Conservation (phyloP, 1,140 invertebrate genomes). For the Drosophila novamexicana region DNA sequence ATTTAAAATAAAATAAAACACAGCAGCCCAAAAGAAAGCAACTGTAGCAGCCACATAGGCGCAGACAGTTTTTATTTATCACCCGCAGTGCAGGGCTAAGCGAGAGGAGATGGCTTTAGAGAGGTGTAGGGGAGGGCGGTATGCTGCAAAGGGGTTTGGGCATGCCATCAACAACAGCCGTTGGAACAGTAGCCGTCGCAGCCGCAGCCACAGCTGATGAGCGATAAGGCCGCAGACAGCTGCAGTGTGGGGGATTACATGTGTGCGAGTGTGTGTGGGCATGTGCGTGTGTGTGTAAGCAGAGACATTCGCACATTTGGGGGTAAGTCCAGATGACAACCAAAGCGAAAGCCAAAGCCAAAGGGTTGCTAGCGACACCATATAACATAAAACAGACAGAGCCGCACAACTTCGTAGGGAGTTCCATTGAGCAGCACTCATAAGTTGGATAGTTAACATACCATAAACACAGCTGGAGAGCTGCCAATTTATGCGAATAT, state of each 20-base stretch:
- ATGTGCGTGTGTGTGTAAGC: conserved; percentile 1
- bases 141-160: neutral
- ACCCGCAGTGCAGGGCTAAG: conserved; percentile 39
- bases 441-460: conserved; percentile 49
- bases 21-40: conserved; percentile 20
- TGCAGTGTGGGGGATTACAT: conserved; percentile 30
- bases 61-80: conserved; percentile 83
- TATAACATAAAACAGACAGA: neutral
- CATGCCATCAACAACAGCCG: conserved; percentile 10
- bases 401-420: conserved; percentile 21
- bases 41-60: conserved; percentile 60
- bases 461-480: conserved; percentile 31
- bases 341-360: conserved; percentile 31
- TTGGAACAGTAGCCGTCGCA: conserved; percentile 30
- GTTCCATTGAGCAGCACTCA: conserved; percentile 41
- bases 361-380: conserved; percentile 30
- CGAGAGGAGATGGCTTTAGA: neutral
- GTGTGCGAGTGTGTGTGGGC: neutral
- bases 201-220: conserved; percentile 44
- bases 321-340: conserved; percentile 45
- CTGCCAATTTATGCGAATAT: conserved; percentile 14
- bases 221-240: conserved; percentile 53
- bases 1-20: conserved; percentile 14
- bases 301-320: conserved; percentile 24
- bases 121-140: too few relatives aligned